A percentile compares a stretch with the other conserved stretches of the same genome.
These are phyloP conservation scores for Lordiphosa mommai DNA, from an alignment of 1,140 invertebrate genomes.

Conservation along the genomic window DNA sequence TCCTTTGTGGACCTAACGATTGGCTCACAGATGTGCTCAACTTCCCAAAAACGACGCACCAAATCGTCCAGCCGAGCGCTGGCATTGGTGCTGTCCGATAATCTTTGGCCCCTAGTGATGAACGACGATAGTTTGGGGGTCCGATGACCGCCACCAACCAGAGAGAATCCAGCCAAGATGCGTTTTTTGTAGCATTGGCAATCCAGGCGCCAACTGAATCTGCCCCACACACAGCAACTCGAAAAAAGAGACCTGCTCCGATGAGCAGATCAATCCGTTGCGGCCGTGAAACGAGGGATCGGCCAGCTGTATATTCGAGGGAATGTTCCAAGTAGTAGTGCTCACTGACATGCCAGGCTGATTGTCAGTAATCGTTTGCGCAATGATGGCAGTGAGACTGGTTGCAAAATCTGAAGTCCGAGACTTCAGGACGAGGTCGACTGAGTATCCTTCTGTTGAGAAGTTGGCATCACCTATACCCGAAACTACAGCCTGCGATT, in stretches of 20 bases:
- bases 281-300: neutral
- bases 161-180: neutral
- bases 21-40: neutral
- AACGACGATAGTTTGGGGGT: neutral
- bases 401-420: neutral
- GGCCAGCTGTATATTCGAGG: too few species aligned
- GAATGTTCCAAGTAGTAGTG: too few species aligned
- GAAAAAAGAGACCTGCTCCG: neutral
- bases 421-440: neutral
- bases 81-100: neutral
- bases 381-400: neutral
- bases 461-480: neutral
- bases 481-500: neutral
- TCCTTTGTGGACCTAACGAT: too few species aligned
- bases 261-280: neutral
- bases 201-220: neutral
- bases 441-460: neutral
- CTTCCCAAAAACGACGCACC: neutral
- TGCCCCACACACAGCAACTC: neutral
- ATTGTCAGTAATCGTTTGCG: neutral
- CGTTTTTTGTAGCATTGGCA: neutral
- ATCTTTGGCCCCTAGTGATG: neutral
- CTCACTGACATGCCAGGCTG: too few species aligned
- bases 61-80: neutral
- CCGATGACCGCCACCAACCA: neutral